Conservation (phyloP, 2,797 vertebrate species). For the Sebastiscus albofasciatus region DNA sequence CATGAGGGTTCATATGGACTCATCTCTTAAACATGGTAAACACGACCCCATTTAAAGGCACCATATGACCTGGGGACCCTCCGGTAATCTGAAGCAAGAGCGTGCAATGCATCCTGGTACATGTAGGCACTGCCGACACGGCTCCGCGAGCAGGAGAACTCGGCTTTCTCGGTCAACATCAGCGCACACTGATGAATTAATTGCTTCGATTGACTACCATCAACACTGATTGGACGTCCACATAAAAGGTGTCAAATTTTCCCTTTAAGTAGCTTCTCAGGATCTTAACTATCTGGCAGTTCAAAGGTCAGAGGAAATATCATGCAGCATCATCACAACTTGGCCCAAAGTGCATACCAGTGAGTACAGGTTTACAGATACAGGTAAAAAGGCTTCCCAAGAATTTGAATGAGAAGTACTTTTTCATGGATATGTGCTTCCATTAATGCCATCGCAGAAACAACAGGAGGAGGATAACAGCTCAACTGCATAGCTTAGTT, state of each 20-base stretch:
- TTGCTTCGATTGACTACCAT: background rate
- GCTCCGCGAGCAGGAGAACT: background rate
- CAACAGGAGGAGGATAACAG: background rate
- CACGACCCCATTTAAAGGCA: background rate
- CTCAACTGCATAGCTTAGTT: slow-evolving; percentile 36
- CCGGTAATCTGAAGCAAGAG: background rate
- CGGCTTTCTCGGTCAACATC: background rate
- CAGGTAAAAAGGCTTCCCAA: slow-evolving; percentile 45
- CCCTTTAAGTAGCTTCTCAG: background rate
- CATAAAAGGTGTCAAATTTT: background rate
- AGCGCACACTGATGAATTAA: background rate
- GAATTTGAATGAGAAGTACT: slow-evolving; percentile 13
- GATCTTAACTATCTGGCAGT: slow-evolving; percentile 29
- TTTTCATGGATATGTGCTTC: slow-evolving; percentile 28
- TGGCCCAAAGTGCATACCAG: slow-evolving; percentile 70
- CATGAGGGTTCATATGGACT: too few relatives aligned
- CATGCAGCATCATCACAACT: slow-evolving; percentile 64
- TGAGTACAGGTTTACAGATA: slow-evolving; percentile 60
- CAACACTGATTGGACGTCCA: background rate
- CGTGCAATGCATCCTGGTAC: background rate
- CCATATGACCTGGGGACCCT: background rate
- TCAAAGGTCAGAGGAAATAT: slow-evolving; percentile 36
- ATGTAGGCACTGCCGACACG: background rate
- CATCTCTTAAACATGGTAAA: too few relatives aligned
- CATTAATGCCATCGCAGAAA: background rate